Base-by-base conservation (phyloP, 2,113 vertebrate genomes). In the Micronycteris hirsuta region DNA sequence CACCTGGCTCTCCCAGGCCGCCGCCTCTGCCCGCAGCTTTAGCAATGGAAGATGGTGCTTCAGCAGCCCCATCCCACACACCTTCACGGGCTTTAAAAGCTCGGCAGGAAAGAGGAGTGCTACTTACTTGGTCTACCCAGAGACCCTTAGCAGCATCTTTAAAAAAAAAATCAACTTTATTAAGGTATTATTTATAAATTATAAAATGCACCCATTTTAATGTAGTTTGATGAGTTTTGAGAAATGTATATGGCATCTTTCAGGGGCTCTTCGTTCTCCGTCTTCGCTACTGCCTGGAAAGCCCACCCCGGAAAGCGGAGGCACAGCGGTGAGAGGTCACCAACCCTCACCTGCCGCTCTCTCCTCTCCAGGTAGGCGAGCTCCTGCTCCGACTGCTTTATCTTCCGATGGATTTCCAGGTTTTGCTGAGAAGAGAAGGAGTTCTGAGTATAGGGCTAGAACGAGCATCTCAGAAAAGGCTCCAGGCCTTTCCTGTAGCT, bases 341-440 rank as follows among this genome's bases (percentile, higher is more conserved):
- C 0, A 67, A 93, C 56, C 89, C 97, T 38, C 89, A 99, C 99
- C 98, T 99, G 98, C 95, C 99, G 99, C 96, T 99, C 99, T 98
- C 99, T 99, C 97, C 99, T 99, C 98, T 99, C 99, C 96, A 99
- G 98, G 77, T 99, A 99, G 0, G 99, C 99, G 36, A 99, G 98
- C 31, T 99, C 99, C 97, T 99, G 99, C 97, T 99, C 99, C 0
- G 99, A 99, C 94, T 98, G 98, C 97, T 99, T 99, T 96, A 99
- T 99, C 98, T 99, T 99, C 89, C 99, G 98, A 74, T 99, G 99
- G 94, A 99, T 99, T 96, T 99, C 99, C 98, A 99, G 98, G 97
- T 99, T 99, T 99, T 99, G 99, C 99, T 99, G 98, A 96, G 86
- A 97, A 91, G 56, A 97, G 82, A 97, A 94, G 88, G 31, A 36